Evolutionary conservation across 2,888 invertebrate genomes (phyloP), one percentile per base, ranked within the genome.

Genomic region (Troglohyphantes excavatus): DNA sequence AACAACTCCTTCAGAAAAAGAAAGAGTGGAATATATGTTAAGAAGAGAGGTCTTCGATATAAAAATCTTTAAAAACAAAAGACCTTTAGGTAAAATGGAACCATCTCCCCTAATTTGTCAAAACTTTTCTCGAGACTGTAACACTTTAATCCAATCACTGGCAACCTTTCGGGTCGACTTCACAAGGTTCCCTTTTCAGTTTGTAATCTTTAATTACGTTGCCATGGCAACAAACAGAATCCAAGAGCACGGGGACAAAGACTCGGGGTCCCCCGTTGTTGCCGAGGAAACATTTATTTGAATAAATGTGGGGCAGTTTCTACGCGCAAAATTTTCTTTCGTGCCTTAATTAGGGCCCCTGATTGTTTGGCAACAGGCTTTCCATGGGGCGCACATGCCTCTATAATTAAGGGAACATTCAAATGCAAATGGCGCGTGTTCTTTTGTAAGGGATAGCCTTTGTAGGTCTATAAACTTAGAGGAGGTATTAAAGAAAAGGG

Each of bases 141-240:
- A 81, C 87, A 81, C 65, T 81, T 87, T 81, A 87, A 87, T 76
- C 76, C 72, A 81, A 81, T 81, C 76, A 81, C 53, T 72, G 33
- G 59, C 26, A 72, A 43, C 78, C 85, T 86, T 86, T 68, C n/a
- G 78, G 46, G 70, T 86, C 33, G 78, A 86, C 68, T 87, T 79
- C 79, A 53, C 73, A 67, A 46, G 65, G 46, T 21, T 63, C 63
- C 53, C 67, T 63, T 87, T 87, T 73, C 67, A 79, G 63, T 76
- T 76, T 76, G 78, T 73, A 63, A 72, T 81, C 87, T 81, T 87
- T 76, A 87, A 81, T 87, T 87, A 87, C 68, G 87, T 87, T 53
- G 26, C 87, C 53, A 87, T 87, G 73, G 73, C 17, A 17, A 87
- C 73, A 59, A 76, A 78, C 46, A 29, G 59, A 19, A 79, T 26